Evolutionary conservation across 2,797 vertebrate species (phyloP).

Genomic region (Sebastolobus alascanus): DNA sequence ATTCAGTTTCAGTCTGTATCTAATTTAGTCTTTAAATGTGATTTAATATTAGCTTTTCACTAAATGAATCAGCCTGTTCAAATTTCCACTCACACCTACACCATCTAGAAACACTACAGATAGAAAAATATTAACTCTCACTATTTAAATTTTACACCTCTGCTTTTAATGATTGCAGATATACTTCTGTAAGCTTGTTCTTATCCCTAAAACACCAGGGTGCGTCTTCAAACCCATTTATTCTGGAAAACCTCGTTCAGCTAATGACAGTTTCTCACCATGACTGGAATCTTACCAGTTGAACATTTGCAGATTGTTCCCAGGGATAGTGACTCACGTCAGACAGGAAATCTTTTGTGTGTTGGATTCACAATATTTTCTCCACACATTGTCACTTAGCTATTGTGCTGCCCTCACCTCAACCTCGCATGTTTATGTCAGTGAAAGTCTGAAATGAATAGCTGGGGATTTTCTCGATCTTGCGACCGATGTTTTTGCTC

Average conservation of each 20-base stretch:
- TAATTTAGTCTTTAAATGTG: constrained; percentile 14
- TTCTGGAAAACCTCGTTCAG: neutral
- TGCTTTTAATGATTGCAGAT: neutral
- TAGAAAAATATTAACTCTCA: constrained; percentile 22
- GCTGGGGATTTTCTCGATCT: constrained; percentile 80
- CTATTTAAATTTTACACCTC: neutral
- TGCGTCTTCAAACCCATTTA: neutral
- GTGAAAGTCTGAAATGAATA: constrained; percentile 84
- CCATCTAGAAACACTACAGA: constrained; percentile 4
- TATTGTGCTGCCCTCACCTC: constrained; percentile 61
- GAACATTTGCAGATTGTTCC: constrained; percentile 58
- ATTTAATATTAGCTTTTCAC: constrained; percentile 9
- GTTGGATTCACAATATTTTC: constrained; percentile 75
- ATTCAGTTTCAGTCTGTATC: neutral
- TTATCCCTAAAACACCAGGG: neutral
- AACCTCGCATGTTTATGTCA: constrained; percentile 64
- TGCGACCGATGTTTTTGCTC: constrained; percentile 65
- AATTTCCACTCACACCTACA: constrained; percentile 40
- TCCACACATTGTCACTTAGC: constrained; percentile 67
- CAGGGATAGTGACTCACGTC: constrained; percentile 78
- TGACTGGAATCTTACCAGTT: constrained; percentile 35
- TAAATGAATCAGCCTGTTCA: constrained; percentile 57
- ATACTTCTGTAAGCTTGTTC: neutral
- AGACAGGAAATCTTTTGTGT: constrained; percentile 68
- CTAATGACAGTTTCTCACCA: constrained; percentile 11